These are phyloP conservation scores for Eptatretus burgeri DNA, from an alignment of 2,113 vertebrate genomes.

Conservation along the genomic window DNA sequence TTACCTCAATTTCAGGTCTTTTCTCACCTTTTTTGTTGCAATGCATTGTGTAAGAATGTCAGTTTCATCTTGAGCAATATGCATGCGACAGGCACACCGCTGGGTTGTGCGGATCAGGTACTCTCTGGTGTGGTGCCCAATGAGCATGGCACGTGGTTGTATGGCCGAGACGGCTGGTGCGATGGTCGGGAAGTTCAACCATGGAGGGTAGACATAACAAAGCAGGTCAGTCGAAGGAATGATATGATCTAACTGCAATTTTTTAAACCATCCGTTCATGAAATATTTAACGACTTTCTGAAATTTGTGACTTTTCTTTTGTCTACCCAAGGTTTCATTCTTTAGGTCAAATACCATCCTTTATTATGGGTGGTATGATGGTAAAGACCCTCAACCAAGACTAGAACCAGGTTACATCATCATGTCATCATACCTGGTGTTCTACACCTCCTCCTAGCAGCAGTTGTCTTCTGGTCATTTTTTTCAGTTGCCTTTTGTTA, in stretches of 20 bases:
- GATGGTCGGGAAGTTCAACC: slow-evolving; percentile 27
- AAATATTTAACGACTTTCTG: neutral
- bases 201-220: slow-evolving; percentile 24
- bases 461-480: too few relatives aligned
- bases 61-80: neutral
- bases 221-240: slow-evolving; percentile 15
- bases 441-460: slow-evolving; percentile 14
- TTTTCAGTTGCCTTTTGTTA: too few relatives aligned
- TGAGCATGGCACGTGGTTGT: slow-evolving; percentile 30
- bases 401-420: slow-evolving; percentile 22
- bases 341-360: slow-evolving; percentile 17
- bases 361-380: slow-evolving; percentile 24
- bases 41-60: too few relatives aligned
- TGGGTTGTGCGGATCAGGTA: slow-evolving; percentile 21
- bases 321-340: slow-evolving; percentile 17
- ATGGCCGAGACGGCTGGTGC: slow-evolving; percentile 30
- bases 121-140: slow-evolving; percentile 25
- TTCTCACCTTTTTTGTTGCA: too few relatives aligned
- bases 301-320: slow-evolving; percentile 7
- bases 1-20: too few relatives aligned
- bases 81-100: slow-evolving; percentile 14
- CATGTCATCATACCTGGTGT: slow-evolving; percentile 28
- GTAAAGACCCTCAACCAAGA: slow-evolving; percentile 20
- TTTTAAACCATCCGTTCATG: neutral
- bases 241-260: neutral